Conservation (phyloP, 2,888 invertebrate genomes). For the Nemotelus nigrinus region DNA sequence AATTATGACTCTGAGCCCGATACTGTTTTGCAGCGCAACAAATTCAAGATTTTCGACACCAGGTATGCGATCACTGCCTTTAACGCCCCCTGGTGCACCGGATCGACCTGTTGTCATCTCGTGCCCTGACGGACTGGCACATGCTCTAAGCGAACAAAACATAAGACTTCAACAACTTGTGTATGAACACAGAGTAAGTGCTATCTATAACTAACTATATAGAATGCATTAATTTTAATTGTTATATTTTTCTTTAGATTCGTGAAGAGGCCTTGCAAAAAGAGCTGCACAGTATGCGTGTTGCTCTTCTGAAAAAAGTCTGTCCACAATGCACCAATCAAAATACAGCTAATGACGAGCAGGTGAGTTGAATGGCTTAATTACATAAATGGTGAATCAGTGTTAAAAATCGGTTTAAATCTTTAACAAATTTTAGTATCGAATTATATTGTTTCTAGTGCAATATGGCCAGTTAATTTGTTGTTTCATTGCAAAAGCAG, state of each 20-base stretch:
- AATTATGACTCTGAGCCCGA: background rate
- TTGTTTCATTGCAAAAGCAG: no score
- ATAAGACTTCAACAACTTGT: conserved; percentile 82
- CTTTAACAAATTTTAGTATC: no score
- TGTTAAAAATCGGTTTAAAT: no score
- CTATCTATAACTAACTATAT: background rate
- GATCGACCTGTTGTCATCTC: conserved; percentile 62
- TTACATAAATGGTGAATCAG: background rate
- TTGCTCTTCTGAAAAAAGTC: conserved; percentile 71
- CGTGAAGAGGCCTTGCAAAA: conserved; percentile 80
- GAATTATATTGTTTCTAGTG: no score
- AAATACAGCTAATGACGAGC: conserved; percentile 63
- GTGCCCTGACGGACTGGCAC: conserved; percentile 64
- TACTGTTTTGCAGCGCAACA: conserved; percentile 54
- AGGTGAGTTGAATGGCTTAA: conserved; percentile 59
- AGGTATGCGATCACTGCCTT: conserved; percentile 62
- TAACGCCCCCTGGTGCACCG: conserved; percentile 68
- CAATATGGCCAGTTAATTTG: no score
- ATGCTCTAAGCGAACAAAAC: conserved; percentile 65
- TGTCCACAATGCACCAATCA: conserved; percentile 73
- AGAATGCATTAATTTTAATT: conserved; percentile 30
- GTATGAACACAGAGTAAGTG: conserved; percentile 77
- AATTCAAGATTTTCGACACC: conserved; percentile 60
- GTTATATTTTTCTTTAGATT: conserved; percentile 66
- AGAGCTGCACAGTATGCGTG: conserved; percentile 80